Conservation (phyloP, 2,888 invertebrate genomes). For the Drosophila melanocephala region DNA sequence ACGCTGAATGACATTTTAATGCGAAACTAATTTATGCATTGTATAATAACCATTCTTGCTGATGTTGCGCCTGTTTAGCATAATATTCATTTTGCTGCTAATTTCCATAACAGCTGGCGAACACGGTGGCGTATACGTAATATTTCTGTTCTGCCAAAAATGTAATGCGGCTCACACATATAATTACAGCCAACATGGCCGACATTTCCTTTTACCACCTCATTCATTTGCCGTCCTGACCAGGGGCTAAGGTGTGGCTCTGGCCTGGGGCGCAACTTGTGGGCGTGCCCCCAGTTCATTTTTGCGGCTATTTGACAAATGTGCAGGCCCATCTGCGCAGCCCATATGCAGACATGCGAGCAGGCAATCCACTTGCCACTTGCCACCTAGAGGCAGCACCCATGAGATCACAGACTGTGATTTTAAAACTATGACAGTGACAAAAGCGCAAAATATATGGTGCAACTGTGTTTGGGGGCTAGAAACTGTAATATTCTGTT, state of each 20-base stretch:
- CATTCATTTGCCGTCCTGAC: slow-evolving; percentile 10
- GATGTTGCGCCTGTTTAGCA: slow-evolving; percentile 33
- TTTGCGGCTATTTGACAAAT: slow-evolving; percentile 39
- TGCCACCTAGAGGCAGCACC: background rate
- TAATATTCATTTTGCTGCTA: slow-evolving; percentile 27
- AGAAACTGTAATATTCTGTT: background rate
- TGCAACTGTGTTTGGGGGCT: background rate
- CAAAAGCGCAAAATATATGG: background rate
- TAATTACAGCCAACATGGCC: slow-evolving; percentile 37
- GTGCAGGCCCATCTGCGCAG: slow-evolving; percentile 12
- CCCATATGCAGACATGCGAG: slow-evolving; percentile 35
- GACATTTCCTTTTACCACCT: background rate
- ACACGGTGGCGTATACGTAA: slow-evolving; percentile 49
- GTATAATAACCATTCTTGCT: slow-evolving; percentile 14
- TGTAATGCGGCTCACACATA: slow-evolving; percentile 27
- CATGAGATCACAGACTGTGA: slow-evolving; percentile 5
- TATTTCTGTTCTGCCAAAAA: slow-evolving; percentile 15
- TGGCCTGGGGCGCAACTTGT: background rate
- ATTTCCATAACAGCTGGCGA: slow-evolving; percentile 51
- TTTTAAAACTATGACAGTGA: background rate
- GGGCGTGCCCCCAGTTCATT: slow-evolving; percentile 13
- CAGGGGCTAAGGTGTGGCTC: slow-evolving; percentile 28
- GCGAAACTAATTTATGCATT: slow-evolving; percentile 44
- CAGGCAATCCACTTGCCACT: background rate
- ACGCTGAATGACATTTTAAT: slow-evolving; percentile 42